Base-by-base conservation (phyloP, 2,113 vertebrate species). In the Cervus canadensis region DNA sequence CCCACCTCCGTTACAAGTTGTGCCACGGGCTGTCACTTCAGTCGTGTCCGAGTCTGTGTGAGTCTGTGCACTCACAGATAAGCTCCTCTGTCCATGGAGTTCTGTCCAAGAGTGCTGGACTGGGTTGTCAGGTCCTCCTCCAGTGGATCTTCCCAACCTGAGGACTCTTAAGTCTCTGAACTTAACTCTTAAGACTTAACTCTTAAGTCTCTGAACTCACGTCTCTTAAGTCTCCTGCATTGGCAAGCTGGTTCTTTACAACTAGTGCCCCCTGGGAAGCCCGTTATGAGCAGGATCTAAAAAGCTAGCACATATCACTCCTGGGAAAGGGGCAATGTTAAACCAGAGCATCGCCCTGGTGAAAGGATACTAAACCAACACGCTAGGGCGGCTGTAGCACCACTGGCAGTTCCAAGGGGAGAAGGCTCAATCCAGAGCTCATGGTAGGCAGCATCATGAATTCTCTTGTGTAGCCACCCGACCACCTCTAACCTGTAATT, bases 41-140 rank as follows among this genome's bases (percentile, higher is more conserved):
- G 67, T 40, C 19, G 0, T 71, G 67, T 40, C 10, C 2, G 5
- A 40, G 19, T 25, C 67, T 23, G 67, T 40, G 67, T 0, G 1
- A 3, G n/a, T 12, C 17, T 3, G 12, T 1, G 1, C 19, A 25
- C 36, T 40, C 13, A 2, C 33, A 40, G 0, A 2, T 36, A 12
- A 7, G 67, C 67, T 74, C 67, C 67, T 74, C n/a, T 40, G 67
- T 74, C 36, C 67, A 74, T 25, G 36, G 67, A 25, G 67, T 21
- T 40, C 21, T 40, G 19, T 74, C 67, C 36, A 40, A 74, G 36
- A 40, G 36, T 13, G 23, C 67, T 74, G 11, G 67, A 40, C 19
- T 23, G 21, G 19, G 36, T 23, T 23, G 19, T 23, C 0, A 11
- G 6, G n/a, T 40, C 67, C 21, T 40, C 5, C 67, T 40, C 36